phyloP scores from a whole-genome alignment of 2,888 invertebrate species.

The Toxonevra muliebris region DNA sequence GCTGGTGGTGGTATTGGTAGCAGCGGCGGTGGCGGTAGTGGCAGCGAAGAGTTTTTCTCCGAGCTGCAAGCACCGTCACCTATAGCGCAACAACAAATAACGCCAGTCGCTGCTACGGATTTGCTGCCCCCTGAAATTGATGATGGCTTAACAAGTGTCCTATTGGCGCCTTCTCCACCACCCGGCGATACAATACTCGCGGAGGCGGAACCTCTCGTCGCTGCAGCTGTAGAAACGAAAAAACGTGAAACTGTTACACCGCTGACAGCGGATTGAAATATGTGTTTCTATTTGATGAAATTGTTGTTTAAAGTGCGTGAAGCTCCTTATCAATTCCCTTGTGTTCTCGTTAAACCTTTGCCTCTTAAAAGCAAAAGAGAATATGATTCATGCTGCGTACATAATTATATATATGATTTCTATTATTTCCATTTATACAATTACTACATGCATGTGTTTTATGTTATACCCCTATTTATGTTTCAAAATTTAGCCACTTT shows the following conservation, averaged over 20 bases:
- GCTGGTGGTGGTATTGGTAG: slow-evolving; percentile 10
- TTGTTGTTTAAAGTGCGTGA: slow-evolving; percentile 30
- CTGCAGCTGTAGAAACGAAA: slow-evolving; percentile 37
- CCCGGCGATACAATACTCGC: slow-evolving; percentile 17
- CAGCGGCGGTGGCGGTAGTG: slow-evolving; percentile 1
- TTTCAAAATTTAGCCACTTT: too few relatives aligned
- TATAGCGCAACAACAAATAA: background rate
- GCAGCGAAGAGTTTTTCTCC: background rate
- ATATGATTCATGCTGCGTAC: background rate
- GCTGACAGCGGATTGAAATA: slow-evolving; percentile 50
- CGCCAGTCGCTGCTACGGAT: background rate
- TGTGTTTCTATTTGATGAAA: slow-evolving; percentile 8
- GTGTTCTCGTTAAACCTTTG: slow-evolving; percentile 2
- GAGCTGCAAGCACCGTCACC: background rate
- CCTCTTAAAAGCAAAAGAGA: slow-evolving; percentile 8
- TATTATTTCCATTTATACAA: too few relatives aligned
- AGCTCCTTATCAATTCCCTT: slow-evolving; percentile 16
- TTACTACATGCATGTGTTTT: too few relatives aligned
- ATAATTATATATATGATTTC: too few relatives aligned
- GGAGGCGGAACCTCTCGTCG: background rate
- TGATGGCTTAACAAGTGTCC: slow-evolving; percentile 44
- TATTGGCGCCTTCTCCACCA: slow-evolving; percentile 36
- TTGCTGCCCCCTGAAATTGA: slow-evolving; percentile 29
- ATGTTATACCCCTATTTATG: too few relatives aligned
- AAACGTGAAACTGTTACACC: slow-evolving; percentile 42